These are phyloP conservation scores for Laupala kohalensis DNA, from an alignment of 1,140 invertebrate genomes.

Conservation along the genomic window DNA sequence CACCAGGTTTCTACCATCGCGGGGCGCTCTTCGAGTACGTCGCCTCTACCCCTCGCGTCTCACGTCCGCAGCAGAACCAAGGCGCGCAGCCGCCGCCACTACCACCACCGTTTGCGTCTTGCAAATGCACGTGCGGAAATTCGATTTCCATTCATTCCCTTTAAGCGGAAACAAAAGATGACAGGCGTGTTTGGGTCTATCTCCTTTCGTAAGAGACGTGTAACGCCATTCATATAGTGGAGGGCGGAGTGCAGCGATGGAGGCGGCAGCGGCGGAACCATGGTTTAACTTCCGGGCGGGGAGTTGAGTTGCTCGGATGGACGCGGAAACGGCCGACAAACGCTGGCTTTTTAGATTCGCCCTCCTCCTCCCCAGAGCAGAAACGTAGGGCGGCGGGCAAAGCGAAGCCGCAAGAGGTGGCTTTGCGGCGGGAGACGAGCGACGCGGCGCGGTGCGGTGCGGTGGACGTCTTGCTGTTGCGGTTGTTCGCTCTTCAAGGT, in stretches of 20 bases:
- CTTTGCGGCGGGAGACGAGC: no score
- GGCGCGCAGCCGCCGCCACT: no score
- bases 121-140: neutral
- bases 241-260: no score
- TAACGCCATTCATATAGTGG: neutral
- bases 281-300: neutral
- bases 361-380: neutral
- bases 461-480: no score
- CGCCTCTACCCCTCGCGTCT: neutral
- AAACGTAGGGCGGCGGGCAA: no score
- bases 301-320: neutral
- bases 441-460: no score
- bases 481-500: no score
- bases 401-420: no score
- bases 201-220: neutral
- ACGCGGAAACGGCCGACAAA: neutral
- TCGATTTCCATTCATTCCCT: neutral
- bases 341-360: neutral
- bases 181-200: neutral
- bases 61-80: no score
- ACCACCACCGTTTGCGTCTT: neutral
- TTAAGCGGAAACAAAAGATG: neutral
- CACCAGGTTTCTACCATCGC: neutral
- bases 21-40: no score
- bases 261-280: neutral